Evolutionary conservation across 2,113 vertebrate genomes (phyloP).

Genomic region (Saccopteryx leptura): DNA sequence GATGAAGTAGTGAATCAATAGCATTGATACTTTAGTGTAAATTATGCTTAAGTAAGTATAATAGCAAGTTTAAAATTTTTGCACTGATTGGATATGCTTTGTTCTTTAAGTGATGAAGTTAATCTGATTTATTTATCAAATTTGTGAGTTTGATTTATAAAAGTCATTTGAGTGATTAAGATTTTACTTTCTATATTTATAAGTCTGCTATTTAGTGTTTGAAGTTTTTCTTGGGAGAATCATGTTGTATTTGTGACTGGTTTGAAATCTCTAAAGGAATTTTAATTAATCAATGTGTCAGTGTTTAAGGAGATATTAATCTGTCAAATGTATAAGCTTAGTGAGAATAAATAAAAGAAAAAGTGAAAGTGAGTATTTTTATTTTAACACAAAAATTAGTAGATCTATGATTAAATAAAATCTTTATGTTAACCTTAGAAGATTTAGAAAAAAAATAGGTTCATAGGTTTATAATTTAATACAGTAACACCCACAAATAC

Average conservation of each 20-base stretch:
- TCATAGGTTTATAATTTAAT: constrained; percentile 32
- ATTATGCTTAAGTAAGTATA: background rate
- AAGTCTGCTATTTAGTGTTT: constrained; percentile 31
- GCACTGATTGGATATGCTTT: background rate
- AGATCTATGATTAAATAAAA: constrained; percentile 18
- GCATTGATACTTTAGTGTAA: background rate
- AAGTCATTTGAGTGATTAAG: background rate
- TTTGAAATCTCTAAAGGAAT: constrained; percentile 55
- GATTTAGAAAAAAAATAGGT: background rate
- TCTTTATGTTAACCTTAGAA: background rate
- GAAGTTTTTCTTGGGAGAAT: constrained; percentile 54
- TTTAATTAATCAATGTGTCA: constrained; percentile 30
- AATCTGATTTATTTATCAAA: constrained; percentile 11
- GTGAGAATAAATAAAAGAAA: background rate
- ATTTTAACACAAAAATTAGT: constrained; percentile 25
- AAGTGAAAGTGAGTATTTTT: background rate
- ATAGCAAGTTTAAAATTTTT: background rate
- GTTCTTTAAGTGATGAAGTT: constrained; percentile 1
- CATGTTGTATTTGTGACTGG: constrained; percentile 3
- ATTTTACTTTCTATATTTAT: constrained; percentile 31
- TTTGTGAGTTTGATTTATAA: background rate
- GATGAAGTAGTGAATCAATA: constrained; percentile 6
- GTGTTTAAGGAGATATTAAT: background rate
- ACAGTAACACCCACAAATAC: background rate
- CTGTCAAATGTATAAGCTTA: constrained; percentile 19